Conservation (phyloP, 2,888 invertebrate genomes). For the Sussaba pulchella region DNA sequence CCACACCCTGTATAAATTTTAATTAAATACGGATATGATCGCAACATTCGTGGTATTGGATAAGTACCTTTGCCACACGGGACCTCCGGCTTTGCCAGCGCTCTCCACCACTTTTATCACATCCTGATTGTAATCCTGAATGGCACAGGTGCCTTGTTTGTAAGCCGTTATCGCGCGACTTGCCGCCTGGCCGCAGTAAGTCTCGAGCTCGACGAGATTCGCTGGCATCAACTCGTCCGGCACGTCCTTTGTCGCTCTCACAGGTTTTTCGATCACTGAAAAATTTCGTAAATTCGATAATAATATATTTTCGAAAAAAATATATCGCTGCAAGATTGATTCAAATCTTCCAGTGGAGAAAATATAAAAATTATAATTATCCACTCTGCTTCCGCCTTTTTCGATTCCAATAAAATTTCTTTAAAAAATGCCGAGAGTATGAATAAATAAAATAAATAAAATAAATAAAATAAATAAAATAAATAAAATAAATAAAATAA, state of each 20-base stretch:
- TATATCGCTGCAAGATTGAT: not conserved
- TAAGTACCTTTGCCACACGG: constrained; percentile 79
- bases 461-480: no score
- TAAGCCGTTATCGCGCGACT: constrained; percentile 89
- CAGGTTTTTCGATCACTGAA: constrained; percentile 78
- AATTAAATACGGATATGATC: no score
- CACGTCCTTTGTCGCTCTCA: constrained; percentile 68
- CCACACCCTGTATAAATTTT: no score
- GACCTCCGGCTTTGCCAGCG: constrained; percentile 67
- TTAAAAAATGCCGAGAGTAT: no score
- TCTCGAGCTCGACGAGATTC: constrained; percentile 86
- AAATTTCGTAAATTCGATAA: constrained; percentile 20
- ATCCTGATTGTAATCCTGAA: constrained; percentile 85
- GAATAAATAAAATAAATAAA: no score
- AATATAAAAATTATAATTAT: no score
- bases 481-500: no score
- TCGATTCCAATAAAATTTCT: no score
- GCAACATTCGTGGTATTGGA: constrained; percentile 4
- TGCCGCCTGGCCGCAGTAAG: constrained; percentile 86
- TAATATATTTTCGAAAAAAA: not conserved
- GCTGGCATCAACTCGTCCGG: constrained; percentile 78
- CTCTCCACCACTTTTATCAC: constrained; percentile 78
- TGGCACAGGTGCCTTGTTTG: constrained; percentile 87
- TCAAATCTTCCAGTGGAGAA: not conserved
- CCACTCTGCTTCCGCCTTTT: no score